These are phyloP conservation scores for Phorcus lineatus DNA, from an alignment of 2,888 invertebrate genomes.

Conservation along the genomic window DNA sequence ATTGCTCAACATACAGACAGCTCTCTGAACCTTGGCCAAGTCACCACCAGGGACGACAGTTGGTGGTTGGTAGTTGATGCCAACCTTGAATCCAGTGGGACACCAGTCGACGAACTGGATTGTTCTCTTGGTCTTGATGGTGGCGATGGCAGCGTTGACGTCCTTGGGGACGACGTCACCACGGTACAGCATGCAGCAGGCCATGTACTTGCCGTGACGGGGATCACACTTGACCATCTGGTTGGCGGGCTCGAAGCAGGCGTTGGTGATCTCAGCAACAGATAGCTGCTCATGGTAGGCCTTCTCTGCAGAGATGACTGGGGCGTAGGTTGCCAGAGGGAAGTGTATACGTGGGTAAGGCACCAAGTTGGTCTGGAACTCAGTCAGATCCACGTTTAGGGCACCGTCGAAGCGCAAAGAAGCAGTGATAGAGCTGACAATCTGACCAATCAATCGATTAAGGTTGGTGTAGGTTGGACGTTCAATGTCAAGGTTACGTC, in stretches of 20 bases:
- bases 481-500: constrained; percentile 86
- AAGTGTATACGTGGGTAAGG: constrained; percentile 95
- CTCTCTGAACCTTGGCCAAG: constrained; percentile 79
- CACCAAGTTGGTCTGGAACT: constrained; percentile 74
- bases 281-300: constrained; percentile 89
- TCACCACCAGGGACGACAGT: constrained; percentile 94
- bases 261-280: constrained; percentile 90
- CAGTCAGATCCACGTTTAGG: constrained; percentile 77
- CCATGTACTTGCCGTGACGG: constrained; percentile 73
- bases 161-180: constrained; percentile 69
- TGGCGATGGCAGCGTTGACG: constrained; percentile 66
- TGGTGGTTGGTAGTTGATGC: constrained; percentile 86
- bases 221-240: constrained; percentile 88
- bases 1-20: constrained; percentile 76
- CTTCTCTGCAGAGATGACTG: constrained; percentile 94
- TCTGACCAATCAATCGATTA: constrained; percentile 95
- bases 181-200: constrained; percentile 70
- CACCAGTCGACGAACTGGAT: constrained; percentile 76
- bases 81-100: constrained; percentile 82
- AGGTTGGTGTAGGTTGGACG: constrained; percentile 91
- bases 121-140: constrained; percentile 66
- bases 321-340: constrained; percentile 89
- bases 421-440: constrained; percentile 78
- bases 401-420: constrained; percentile 78
- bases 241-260: constrained; percentile 88